phyloP scores from a whole-genome alignment of 2,797 vertebrate species.

The Megalops cyprinoides region DNA sequence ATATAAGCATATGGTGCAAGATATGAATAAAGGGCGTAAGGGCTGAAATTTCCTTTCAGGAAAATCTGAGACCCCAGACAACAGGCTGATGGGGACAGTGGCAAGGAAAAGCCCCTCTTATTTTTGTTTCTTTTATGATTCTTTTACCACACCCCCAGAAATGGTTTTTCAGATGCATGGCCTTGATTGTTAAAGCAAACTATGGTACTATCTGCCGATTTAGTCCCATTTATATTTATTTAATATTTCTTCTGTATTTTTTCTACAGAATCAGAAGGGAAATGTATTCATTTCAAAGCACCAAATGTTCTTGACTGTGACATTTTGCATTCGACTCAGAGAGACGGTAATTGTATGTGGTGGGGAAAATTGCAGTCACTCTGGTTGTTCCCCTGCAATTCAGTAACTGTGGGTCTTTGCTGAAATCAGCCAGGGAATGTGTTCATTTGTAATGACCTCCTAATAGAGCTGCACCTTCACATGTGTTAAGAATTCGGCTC shows the following conservation, averaged over 20 bases:
- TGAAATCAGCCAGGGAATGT: constrained; percentile 49
- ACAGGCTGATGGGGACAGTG: too few species aligned
- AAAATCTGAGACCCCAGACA: too few species aligned
- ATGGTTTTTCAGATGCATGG: background rate
- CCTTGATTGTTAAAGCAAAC: background rate
- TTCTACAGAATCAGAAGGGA: constrained; percentile 10
- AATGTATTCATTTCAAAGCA: constrained; percentile 34
- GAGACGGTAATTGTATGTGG: constrained; percentile 50
- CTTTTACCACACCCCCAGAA: background rate
- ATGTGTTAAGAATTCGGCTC: constrained; percentile 31
- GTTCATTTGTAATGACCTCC: constrained; percentile 47
- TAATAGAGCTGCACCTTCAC: constrained; percentile 39
- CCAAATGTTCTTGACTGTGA: constrained; percentile 35
- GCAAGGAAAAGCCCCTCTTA: too few species aligned
- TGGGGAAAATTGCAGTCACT: constrained; percentile 48
- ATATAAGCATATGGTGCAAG: too few species aligned
- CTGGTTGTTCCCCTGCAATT: constrained; percentile 44
- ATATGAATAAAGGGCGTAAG: too few species aligned
- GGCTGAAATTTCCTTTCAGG: too few species aligned
- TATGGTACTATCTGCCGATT: background rate
- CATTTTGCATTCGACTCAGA: constrained; percentile 46
- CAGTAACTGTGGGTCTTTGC: constrained; percentile 40
- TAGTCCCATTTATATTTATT: background rate
- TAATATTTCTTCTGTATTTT: constrained; percentile 12
- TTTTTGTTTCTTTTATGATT: too few species aligned